These are phyloP conservation scores for Emydura subglobosa DNA, from an alignment of 2,113 vertebrate genomes.

Conservation along the genomic window DNA sequence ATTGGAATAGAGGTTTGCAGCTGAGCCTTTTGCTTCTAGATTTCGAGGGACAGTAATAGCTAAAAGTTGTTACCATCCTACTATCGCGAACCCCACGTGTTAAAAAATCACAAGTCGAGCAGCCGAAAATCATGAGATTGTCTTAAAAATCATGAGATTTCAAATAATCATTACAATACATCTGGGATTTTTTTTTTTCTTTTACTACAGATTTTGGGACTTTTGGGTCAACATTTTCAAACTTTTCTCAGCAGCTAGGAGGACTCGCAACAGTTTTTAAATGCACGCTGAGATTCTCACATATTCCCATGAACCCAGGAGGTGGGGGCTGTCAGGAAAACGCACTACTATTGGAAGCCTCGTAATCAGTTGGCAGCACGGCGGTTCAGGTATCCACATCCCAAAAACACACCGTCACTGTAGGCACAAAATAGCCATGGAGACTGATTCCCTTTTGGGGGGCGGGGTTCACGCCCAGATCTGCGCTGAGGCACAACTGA, in stretches of 20 bases:
- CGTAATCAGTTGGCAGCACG: not conserved
- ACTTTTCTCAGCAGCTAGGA: not conserved
- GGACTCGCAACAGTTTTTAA: not conserved
- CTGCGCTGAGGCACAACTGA: not conserved
- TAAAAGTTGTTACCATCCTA: not conserved
- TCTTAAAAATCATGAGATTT: not conserved
- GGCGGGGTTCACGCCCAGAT: not conserved
- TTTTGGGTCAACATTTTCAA: not conserved
- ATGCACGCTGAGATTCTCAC: rapidly evolving
- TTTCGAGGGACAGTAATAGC: not conserved
- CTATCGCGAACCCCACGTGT: no score
- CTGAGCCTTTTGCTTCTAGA: rapidly evolving
- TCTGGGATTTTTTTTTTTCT: not conserved
- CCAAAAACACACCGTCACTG: not conserved
- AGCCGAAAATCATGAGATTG: not conserved
- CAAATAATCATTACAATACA: not conserved
- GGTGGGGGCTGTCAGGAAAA: not conserved
- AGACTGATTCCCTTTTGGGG: not conserved
- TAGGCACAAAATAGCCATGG: not conserved
- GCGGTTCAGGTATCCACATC: not conserved
- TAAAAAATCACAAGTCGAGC: not conserved
- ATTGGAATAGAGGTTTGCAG: not conserved
- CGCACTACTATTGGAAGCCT: not conserved
- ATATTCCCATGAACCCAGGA: rapidly evolving
- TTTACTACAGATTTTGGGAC: not conserved